Base-by-base conservation (phyloP, 2,113 vertebrate genomes). In the Gambusia affinis region DNA sequence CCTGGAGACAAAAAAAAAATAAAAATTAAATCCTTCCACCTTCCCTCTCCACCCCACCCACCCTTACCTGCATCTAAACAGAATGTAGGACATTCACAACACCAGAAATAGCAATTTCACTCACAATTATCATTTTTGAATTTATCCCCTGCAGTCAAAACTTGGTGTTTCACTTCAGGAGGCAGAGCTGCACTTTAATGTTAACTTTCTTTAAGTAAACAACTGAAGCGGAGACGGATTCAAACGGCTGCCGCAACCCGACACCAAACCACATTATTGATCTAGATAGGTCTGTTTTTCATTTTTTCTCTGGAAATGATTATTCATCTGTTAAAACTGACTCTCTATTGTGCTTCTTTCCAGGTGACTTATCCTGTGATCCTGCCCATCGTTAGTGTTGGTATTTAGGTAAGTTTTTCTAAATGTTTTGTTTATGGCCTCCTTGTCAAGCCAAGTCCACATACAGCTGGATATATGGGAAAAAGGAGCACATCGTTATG, bases 1-100 rank as follows among this genome's bases (percentile, higher is more conserved):
- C 92, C 93, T 88, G 87, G 92, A 91, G 93, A 94, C 91, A 90
- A 81, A 37, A 37, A 37, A 35, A 35, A 35, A 0, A 35, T 10
- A 33, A 33, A 35, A 35, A 31, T 31, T 7, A 76, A 88, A 86
- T 89, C 86, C 80, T 84, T 81, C 88, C 92, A 84, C 91, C 33
- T 35, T 35, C 33, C 33, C 33, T 35, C 35, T 37, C 10, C 35
- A 37, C 92, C 92, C 91, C 91, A 90, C 92, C 91, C 91, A 90
- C 80, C 88, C 85, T 77, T 90, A 94, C 93, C 92, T 94, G 91
- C 80, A 89, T 92, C 88, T 87, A 92, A 93, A 91, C 92, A 90
- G 92, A 92, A 93, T 92, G 88, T 93, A 90, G 91, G 93, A 90
- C 92, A 91, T 90, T 88, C 89, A 86, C 88, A 78, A 85, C 80